These are phyloP conservation scores for Episyrphus balteatus DNA, from an alignment of 1,140 invertebrate genomes.

Conservation along the genomic window DNA sequence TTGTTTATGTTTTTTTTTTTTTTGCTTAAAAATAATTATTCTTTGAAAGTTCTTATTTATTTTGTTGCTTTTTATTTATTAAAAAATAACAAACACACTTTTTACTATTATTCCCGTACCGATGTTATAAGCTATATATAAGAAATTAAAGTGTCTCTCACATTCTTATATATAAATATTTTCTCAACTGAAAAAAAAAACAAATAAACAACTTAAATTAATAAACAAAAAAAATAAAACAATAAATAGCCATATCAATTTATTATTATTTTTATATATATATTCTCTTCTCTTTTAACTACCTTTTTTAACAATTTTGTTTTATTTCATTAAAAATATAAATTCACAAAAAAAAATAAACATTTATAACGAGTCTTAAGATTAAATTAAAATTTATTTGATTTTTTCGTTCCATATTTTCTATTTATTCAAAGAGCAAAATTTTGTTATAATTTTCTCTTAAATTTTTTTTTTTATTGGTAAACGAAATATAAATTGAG, in stretches of 20 bases:
- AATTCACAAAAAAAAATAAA: neutral
- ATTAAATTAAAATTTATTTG: neutral
- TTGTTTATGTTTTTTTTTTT: no score
- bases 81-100: no score
- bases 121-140: neutral
- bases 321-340: neutral
- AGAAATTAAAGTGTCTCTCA: neutral
- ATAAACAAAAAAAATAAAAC: no score
- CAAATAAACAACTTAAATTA: neutral
- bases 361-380: neutral
- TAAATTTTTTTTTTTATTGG: neutral
- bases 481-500: no score
- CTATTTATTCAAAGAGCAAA: neutral
- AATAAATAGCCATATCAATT: neutral
- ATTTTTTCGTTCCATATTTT: neutral
- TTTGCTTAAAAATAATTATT: no score
- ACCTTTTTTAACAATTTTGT: neutral
- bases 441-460: neutral
- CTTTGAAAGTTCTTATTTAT: no score
- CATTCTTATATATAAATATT: no score
- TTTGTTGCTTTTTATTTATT: no score
- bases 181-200: neutral
- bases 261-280: neutral
- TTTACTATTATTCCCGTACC: no score
- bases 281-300: neutral